phyloP scores from a whole-genome alignment of 2,888 invertebrate genomes.

The Spisula subtruncata region DNA sequence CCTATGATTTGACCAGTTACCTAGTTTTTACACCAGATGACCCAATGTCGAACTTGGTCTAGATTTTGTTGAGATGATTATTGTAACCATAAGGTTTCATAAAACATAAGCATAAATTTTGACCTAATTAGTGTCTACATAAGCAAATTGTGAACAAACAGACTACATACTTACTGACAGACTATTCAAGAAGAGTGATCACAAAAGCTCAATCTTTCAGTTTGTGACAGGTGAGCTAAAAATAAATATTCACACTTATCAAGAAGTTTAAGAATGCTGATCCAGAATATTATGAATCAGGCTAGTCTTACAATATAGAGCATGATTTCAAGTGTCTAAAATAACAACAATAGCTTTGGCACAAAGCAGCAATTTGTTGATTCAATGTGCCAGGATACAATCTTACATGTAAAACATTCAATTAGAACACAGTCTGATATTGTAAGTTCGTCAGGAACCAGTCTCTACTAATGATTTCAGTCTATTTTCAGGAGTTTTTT shows the following conservation, averaged over 20 bases:
- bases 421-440: conserved; percentile 4
- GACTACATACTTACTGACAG: too few relatives aligned
- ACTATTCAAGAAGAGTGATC: too few relatives aligned
- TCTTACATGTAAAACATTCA: conserved; percentile 4
- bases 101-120: too few relatives aligned
- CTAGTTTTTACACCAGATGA: too few relatives aligned
- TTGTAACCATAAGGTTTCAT: too few relatives aligned
- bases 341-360: conserved; percentile 8
- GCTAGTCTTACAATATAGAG: background rate
- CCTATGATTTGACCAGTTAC: too few relatives aligned
- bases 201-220: too few relatives aligned
- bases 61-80: too few relatives aligned
- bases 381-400: conserved; percentile 2
- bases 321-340: background rate
- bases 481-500: background rate
- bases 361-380: conserved; percentile 18
- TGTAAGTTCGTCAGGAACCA: background rate
- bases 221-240: too few relatives aligned
- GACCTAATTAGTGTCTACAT: too few relatives aligned
- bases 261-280: background rate
- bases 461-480: background rate
- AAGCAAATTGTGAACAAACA: too few relatives aligned
- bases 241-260: background rate
- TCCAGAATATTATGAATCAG: background rate
- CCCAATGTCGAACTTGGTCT: too few relatives aligned